Percentiles rank a stretch among this genome's conserved stretches.
phyloP scores from a whole-genome alignment of 2,797 vertebrate species.

The Oreortyx pictus region DNA sequence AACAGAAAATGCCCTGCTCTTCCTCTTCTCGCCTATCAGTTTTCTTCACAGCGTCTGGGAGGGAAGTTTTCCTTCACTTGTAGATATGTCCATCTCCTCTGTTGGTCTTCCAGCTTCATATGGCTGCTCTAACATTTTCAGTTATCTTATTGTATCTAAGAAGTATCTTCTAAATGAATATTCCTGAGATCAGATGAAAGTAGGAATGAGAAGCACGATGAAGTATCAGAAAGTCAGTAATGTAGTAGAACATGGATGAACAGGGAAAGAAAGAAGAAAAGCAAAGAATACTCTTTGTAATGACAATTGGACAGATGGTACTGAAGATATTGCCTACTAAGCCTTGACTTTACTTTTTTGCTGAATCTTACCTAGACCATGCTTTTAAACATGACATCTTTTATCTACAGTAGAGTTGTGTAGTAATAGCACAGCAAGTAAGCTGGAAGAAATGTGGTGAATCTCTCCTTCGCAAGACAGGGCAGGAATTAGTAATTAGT shows the following conservation, averaged over 20 bases:
- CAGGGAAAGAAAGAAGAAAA: neutral
- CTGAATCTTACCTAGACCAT: neutral
- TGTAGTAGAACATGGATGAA: neutral
- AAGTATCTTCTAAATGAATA: neutral
- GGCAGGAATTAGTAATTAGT: neutral
- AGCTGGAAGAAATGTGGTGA: neutral
- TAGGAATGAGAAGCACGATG: neutral
- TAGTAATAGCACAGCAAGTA: neutral
- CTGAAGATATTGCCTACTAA: neutral
- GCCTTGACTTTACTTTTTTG: neutral
- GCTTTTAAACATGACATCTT: neutral
- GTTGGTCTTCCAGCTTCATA: neutral
- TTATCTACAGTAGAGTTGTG: neutral
- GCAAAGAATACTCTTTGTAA: neutral
- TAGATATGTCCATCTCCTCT: neutral
- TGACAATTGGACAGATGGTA: neutral
- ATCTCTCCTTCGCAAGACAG: neutral
- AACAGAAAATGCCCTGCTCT: neutral
- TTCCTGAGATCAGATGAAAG: neutral
- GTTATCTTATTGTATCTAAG: neutral
- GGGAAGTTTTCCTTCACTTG: neutral
- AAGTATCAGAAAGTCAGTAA: neutral
- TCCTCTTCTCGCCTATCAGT: neutral
- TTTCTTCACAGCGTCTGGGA: neutral
- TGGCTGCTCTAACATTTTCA: neutral